Evolutionary conservation across 2,888 invertebrate genomes (phyloP).

Genomic region (Tanytarsus gracilentus): DNA sequence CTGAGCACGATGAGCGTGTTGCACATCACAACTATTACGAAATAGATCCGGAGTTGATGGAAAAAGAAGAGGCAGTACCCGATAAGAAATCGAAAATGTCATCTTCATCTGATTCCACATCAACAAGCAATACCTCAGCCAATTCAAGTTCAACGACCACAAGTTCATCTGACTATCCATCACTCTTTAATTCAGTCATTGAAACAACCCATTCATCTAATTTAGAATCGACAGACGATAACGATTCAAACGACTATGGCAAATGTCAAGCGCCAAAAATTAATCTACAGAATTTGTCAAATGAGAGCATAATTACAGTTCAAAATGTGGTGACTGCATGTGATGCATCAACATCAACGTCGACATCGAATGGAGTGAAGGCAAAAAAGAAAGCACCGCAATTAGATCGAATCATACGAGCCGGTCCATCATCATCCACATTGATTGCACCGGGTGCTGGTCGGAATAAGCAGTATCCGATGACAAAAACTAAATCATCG

Average conservation of each 20-base stretch:
- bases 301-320: conserved; percentile 24
- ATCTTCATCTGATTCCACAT: conserved; percentile 1
- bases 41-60: conserved; percentile 25
- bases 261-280: neutral
- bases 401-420: conserved; percentile 31
- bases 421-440: conserved; percentile 31
- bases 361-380: neutral
- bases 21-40: conserved; percentile 23
- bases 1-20: conserved; percentile 22
- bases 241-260: conserved; percentile 22
- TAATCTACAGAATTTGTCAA: neutral
- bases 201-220: conserved; percentile 25
- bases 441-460: conserved; percentile 30
- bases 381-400: conserved; percentile 30
- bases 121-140: neutral
- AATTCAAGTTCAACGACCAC: conserved; percentile 23
- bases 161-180: conserved; percentile 19
- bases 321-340: conserved; percentile 16
- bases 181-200: conserved; percentile 26
- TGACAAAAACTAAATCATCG: conserved; percentile 21
- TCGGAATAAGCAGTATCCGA: conserved; percentile 14
- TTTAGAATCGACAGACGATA: conserved; percentile 17
- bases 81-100: conserved; percentile 18
- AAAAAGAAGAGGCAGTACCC: conserved; percentile 11
- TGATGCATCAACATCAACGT: conserved; percentile 2